These are phyloP conservation scores for Parnassius orleans DNA, from an alignment of 2,888 invertebrate genomes.

Conservation along the genomic window DNA sequence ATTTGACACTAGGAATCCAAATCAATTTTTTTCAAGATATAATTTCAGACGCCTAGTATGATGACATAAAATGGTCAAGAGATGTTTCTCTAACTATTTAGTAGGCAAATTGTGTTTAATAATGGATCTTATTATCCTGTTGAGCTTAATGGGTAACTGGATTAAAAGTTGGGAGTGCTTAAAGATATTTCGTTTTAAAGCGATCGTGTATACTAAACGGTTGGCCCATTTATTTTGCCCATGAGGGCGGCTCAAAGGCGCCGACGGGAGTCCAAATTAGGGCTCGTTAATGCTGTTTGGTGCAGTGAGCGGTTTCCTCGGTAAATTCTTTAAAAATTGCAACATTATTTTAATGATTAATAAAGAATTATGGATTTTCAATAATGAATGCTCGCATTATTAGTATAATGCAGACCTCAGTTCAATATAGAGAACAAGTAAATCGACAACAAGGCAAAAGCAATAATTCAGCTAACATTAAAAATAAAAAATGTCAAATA, in stretches of 20 bases:
- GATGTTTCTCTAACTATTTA: no score
- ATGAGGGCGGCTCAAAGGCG: slow-evolving; percentile 12
- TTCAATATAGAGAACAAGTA: no score
- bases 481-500: no score
- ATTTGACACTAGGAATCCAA: no score
- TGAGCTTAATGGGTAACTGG: slow-evolving; percentile 5
- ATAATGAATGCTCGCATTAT: no score
- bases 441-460: no score
- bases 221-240: background rate
- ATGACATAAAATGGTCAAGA: no score
- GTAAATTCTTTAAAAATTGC: slow-evolving; percentile 5
- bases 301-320: slow-evolving; percentile 4
- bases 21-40: no score
- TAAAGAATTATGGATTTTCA: slow-evolving; percentile 1
- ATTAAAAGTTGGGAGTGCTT: background rate
- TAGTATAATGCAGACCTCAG: no score
- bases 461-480: no score
- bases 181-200: background rate
- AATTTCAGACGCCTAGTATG: no score
- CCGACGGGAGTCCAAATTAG: slow-evolving; percentile 15
- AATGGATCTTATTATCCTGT: slow-evolving; percentile 3
- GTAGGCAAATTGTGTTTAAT: background rate
- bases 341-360: slow-evolving; percentile 11
- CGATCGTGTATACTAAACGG: background rate
- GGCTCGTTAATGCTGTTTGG: slow-evolving; percentile 13